These are phyloP conservation scores for Aplidium turbinatum DNA, from an alignment of 23 tunicate genomes.

Conservation along the genomic window DNA sequence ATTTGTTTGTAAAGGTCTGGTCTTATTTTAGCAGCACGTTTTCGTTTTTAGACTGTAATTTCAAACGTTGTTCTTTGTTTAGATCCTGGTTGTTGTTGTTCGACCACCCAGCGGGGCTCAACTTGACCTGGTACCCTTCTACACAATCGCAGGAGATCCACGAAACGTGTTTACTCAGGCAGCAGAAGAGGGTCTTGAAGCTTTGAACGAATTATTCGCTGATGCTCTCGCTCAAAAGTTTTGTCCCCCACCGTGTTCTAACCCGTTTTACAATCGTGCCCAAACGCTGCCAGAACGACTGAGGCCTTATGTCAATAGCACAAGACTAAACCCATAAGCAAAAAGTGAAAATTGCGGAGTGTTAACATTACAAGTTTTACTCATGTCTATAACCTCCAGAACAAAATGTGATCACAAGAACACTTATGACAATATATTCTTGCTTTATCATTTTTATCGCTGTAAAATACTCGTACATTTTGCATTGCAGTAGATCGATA, in stretches of 20 bases:
- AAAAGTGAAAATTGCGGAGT: too few species aligned
- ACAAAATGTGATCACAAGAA: too few species aligned
- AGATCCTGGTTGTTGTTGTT: constrained; percentile 5
- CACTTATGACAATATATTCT: too few species aligned
- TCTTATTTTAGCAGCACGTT: too few species aligned
- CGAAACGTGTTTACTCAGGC: neutral
- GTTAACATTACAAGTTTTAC: too few species aligned
- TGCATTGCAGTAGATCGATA: too few species aligned
- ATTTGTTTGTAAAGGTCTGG: too few species aligned
- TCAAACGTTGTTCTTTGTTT: too few species aligned
- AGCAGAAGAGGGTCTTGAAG: constrained; percentile 7
- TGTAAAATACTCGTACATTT: too few species aligned
- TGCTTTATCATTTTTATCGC: too few species aligned
- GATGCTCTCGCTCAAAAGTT: neutral
- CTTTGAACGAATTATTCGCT: constrained; percentile 5
- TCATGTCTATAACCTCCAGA: too few species aligned
- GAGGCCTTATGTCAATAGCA: neutral
- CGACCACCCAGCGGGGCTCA: neutral
- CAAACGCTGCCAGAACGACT: neutral
- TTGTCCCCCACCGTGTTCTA: constrained; percentile 28
- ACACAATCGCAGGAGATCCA: neutral
- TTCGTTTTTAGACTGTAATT: too few species aligned
- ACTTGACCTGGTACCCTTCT: neutral
- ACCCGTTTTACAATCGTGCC: constrained; percentile 6
- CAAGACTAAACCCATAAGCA: neutral